Evolutionary conservation across 1,140 invertebrate species (phyloP).

Genomic region (Drosophila tropicalis): DNA sequence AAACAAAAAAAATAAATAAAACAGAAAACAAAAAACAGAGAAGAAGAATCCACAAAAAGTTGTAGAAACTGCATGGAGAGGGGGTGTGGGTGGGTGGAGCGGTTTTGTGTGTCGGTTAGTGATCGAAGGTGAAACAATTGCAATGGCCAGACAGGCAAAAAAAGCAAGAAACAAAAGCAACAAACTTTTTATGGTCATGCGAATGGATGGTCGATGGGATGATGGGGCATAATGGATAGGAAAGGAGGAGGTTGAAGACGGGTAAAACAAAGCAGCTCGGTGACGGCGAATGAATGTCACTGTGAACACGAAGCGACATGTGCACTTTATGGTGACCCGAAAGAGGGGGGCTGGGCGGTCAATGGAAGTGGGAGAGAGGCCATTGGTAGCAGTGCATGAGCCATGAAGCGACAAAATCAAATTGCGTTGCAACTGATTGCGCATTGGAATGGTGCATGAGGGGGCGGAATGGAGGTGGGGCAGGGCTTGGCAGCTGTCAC

Average conservation of each 20-base stretch:
- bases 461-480: not conserved
- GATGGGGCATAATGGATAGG: conserved; percentile 45
- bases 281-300: conserved; percentile 80
- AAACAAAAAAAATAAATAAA: conserved; percentile 13
- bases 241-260: conserved; percentile 25
- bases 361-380: not conserved
- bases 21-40: conserved; percentile 8
- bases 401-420: conserved; percentile 80
- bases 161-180: conserved; percentile 22
- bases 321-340: conserved; percentile 75
- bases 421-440: conserved; percentile 80
- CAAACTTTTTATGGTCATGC: conserved; percentile 66
- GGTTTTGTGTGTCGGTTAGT: conserved; percentile 1
- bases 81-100: not conserved
- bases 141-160: conserved; percentile 56
- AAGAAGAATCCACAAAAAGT: conserved; percentile 19
- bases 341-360: conserved; percentile 1
- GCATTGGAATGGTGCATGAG: conserved; percentile 41
- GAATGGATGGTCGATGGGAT: not conserved
- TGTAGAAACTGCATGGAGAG: not conserved
- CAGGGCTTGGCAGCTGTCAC: conserved; percentile 72
- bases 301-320: conserved; percentile 81
- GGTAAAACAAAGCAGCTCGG: conserved; percentile 36
- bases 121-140: conserved; percentile 63
- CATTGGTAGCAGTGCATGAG: conserved; percentile 47